Evolutionary conservation across 2,888 invertebrate species (phyloP), one percentile per base, ranked within the genome.

Genomic region (Drosophila pseudotakahashii): DNA sequence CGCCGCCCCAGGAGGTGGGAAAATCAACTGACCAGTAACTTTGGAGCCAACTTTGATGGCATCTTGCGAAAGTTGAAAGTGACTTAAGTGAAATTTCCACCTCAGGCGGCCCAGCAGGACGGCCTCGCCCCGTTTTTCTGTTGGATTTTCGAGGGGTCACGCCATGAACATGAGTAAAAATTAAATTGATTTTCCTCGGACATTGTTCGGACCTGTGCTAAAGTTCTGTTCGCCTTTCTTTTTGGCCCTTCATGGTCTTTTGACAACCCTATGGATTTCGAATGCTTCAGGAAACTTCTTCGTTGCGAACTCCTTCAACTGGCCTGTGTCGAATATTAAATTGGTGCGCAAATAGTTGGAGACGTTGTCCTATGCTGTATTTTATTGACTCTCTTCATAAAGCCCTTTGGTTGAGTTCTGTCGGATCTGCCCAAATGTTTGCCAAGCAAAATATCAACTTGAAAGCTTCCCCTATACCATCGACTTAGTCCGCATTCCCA

Each of bases 31-130:
- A 68, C 64, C 74, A 75, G 62, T 70, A 71, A 76, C 73, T 77
- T 60, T 48, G 36, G 37, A 14, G 48, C 58, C 67, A 81, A 81
- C 78, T 85, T 79, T 80, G 73, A 74, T 60, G 69, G 66, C 73
- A 79, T 81, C 72, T 78, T 70, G 57, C 61, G 41, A 75, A 82
- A 82, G 83, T 82, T 82, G 83, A 80, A 82, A 82, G 81, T 86
- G 80, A 80, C 83, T 83, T 86, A 83, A 86, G 81, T 82, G 81
- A 81, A 86, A 86, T 82, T 78, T 83, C 67, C 55, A 75, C 78
- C 81, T 67, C 51, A 47, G 67, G 68, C 71, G 23, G 32, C 53
- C 26, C 70, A 45, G 45, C 26, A 30, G 26, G n/a, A 26, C 9
- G 23, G 13, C 45, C 45, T 47, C 54, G 45, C 45, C 58, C 39